These are phyloP conservation scores for Tenthredo distinguenda DNA, from an alignment of 2,888 invertebrate species.

Conservation along the genomic window DNA sequence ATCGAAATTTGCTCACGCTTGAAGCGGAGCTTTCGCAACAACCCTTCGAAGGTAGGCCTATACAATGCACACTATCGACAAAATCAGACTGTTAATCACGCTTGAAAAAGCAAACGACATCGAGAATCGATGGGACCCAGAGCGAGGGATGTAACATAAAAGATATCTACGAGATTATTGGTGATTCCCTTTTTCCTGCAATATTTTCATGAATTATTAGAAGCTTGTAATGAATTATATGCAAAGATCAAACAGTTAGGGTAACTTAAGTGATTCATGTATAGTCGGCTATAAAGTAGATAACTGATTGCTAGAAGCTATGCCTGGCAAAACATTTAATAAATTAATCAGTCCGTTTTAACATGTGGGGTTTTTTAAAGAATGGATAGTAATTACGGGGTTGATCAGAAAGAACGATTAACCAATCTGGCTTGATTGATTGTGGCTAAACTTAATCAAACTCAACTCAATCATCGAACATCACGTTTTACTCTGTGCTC, in stretches of 20 bases:
- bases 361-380: neutral
- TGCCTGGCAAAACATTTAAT: neutral
- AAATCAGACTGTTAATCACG: neutral
- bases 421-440: neutral
- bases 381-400: neutral
- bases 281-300: neutral
- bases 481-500: neutral
- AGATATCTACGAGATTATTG: neutral
- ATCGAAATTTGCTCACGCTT: neutral
- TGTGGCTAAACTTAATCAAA: slow-evolving; percentile 27
- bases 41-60: neutral
- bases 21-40: neutral
- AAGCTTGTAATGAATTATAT: neutral
- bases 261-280: neutral
- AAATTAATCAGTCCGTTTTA: slow-evolving; percentile 12
- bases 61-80: neutral
- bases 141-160: neutral
- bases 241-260: neutral
- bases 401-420: neutral
- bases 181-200: neutral
- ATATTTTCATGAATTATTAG: neutral
- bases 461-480: slow-evolving; percentile 5
- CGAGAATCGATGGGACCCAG: neutral
- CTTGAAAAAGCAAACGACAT: neutral
- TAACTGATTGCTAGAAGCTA: neutral